Conservation (phyloP, 2,888 invertebrate species). For the Drosophila testacea region DNA sequence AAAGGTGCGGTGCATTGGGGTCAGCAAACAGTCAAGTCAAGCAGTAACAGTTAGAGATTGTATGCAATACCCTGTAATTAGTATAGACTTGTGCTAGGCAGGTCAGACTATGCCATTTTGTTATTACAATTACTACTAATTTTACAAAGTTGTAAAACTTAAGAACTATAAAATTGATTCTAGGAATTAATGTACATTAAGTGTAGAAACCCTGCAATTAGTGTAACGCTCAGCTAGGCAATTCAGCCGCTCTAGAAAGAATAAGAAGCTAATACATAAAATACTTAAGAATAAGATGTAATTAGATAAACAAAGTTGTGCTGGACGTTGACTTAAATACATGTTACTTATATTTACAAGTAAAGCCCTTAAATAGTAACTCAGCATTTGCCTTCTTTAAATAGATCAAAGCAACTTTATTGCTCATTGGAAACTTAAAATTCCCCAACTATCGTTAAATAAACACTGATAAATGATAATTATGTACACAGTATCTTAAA, state of each 20-base stretch:
- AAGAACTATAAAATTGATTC: not conserved
- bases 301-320: not conserved
- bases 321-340: no score
- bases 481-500: slow-evolving; percentile 12
- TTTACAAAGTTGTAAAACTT: not conserved
- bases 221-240: not conserved
- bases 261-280: no score
- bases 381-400: no score
- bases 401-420: no score
- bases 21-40: slow-evolving; percentile 39
- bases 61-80: slow-evolving; percentile 28
- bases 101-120: no score
- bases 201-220: slow-evolving; percentile 5
- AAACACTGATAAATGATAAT: not conserved
- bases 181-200: not conserved
- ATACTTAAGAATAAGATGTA: not conserved
- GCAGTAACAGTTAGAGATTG: slow-evolving; percentile 41
- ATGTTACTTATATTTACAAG: no score
- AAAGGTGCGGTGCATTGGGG: slow-evolving; percentile 43
- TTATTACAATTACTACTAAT: not conserved
- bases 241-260: no score
- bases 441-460: not conserved
- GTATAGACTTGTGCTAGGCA: not conserved
- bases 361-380: no score
- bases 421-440: no score